Base-by-base conservation (phyloP, 2,888 invertebrate species). In the Drosophila differens region DNA sequence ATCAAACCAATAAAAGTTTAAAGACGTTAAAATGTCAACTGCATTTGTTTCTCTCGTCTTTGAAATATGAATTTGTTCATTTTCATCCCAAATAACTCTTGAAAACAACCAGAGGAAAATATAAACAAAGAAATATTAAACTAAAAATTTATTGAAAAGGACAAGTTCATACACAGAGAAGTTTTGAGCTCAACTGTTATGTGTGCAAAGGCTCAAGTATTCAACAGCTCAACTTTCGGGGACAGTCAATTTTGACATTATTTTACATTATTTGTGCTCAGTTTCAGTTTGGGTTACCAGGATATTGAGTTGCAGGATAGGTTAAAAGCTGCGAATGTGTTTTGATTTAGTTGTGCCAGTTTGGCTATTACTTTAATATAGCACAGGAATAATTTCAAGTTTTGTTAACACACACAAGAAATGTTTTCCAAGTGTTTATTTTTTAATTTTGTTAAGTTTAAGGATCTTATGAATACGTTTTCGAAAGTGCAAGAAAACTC, bases 21-120 rank as follows among this genome's bases (percentile, higher is more conserved):
- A 90, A 91, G 76, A 85, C 88, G 81, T 79, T 73, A 87, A 88
- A 81, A 87, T 69, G 91, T 91, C 87, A 88, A 76, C 83, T 88
- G 90, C 87, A 88, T 91, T 89, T 78, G 87, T 54, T 60, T 53
- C 57, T 64, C 32, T 47, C 4, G 7, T 28, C 70, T 87, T 85
- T 91, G 85, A 88, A 83, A 89, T 91, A 91, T 91, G 91, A 87
- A 87, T 84, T 90, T 76, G 70, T 67, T 52, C 61, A 51, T 44
- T 33, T 49, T 61, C 44, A 9, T 59, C 67, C 47, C 51, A 69
- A 81, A 81, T 79, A 74, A 61, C 63, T 71, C 71, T 59, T 49
- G 60, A 71, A 35, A 35, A 70, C 47, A 61, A 6, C 51, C 37
- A 66, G 49, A 25, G 58, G 5, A 35, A 44, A 37, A 51, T 25